A percentile compares a stretch with the other conserved stretches of the same genome.
Conservation (phyloP, 2,888 invertebrate genomes). For the Ormyrus thymus region DNA sequence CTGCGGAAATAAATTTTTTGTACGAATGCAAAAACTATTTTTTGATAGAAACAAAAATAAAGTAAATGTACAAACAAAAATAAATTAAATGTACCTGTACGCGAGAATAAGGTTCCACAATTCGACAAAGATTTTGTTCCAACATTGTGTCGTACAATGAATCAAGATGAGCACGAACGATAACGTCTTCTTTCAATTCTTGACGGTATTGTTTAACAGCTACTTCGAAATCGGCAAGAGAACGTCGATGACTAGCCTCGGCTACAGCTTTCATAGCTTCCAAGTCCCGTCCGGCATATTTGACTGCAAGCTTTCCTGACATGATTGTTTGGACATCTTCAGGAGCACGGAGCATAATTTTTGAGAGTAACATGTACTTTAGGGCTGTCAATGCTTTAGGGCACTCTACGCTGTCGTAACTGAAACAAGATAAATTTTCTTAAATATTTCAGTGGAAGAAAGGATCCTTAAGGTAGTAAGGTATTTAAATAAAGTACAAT, state of each 20-base stretch:
- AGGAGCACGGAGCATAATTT: constrained; percentile 98
- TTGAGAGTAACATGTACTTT: constrained; percentile 99
- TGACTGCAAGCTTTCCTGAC: constrained; percentile 96
- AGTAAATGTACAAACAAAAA: too few species aligned
- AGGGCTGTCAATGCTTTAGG: constrained; percentile 94
- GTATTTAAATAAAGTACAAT: constrained; percentile 13
- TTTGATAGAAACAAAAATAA: neutral
- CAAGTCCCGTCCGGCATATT: constrained; percentile 95
- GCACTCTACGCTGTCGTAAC: constrained; percentile 90
- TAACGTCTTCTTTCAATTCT: constrained; percentile 96
- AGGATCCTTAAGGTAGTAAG: too few species aligned
- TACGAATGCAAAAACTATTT: constrained; percentile 5
- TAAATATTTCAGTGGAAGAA: too few species aligned
- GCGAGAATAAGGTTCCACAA: constrained; percentile 98
- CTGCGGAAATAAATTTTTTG: constrained; percentile 57
- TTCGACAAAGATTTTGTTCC: constrained; percentile 98
- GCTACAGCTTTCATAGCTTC: constrained; percentile 99
- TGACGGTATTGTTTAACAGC: constrained; percentile 90
- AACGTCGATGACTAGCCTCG: constrained; percentile 96
- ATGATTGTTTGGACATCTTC: constrained; percentile 97
- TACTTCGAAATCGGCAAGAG: constrained; percentile 96
- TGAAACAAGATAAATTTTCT: constrained; percentile 49
- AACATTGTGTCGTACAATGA: constrained; percentile 98
- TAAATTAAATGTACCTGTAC: constrained; percentile 82
- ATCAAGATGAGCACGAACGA: constrained; percentile 96